These are phyloP conservation scores for Pachycephus smyrnensis DNA, from an alignment of 2,888 invertebrate species.

Conservation along the genomic window DNA sequence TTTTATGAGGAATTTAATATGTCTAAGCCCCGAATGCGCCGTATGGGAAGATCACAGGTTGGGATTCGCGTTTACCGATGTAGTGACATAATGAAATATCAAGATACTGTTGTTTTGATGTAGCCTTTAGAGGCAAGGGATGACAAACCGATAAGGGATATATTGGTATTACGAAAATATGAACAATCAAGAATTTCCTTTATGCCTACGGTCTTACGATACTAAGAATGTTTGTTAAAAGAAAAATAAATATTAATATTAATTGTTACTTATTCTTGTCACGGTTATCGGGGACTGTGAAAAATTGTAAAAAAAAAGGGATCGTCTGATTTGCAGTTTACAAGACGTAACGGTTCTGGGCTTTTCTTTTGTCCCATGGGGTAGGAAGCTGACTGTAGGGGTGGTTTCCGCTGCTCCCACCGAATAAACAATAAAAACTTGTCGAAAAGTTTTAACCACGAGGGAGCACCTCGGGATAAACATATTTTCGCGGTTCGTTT, in stretches of 20 bases:
- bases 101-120: not conserved
- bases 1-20: slow-evolving; percentile 32
- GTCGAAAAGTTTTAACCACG: slow-evolving; percentile 40
- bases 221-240: no score
- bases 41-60: not conserved
- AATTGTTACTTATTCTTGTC: not conserved
- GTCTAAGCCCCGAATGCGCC: slow-evolving; percentile 16
- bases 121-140: not conserved
- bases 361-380: not conserved
- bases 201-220: no score
- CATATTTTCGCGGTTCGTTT: slow-evolving; percentile 60
- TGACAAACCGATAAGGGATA: no score
- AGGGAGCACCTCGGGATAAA: slow-evolving; percentile 40
- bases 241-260: no score
- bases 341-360: not conserved
- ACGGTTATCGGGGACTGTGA: not conserved
- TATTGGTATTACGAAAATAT: not conserved
- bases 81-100: not conserved
- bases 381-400: not conserved
- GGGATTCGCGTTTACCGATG: not conserved
- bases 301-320: not conserved
- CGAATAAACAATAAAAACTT: slow-evolving; percentile 53
- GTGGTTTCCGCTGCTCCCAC: slow-evolving; percentile 26
- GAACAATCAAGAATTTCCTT: not conserved
- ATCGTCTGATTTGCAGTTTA: not conserved